Evolutionary conservation across 2,113 vertebrate species (phyloP), one percentile per base, ranked within the genome.

Genomic region (Xenopus borealis): DNA sequence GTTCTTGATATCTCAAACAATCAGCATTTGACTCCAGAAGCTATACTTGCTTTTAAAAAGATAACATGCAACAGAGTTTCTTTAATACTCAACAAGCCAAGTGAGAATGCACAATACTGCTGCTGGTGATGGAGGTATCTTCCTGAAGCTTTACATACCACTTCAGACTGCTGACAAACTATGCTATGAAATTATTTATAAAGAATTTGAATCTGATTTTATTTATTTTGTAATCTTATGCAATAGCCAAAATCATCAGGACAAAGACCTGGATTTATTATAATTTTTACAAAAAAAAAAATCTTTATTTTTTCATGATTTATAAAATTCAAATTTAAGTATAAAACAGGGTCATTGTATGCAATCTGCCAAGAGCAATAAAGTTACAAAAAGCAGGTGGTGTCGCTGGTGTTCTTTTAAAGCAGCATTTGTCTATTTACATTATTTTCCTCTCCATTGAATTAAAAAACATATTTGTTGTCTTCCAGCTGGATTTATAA

Each of bases 51-150:
- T 2, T 76, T 76, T 44, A 69, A 67, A 53, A 69, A 64, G 23
- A 70, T 76, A 1, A 76, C 74, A 6, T 76, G 58, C 2, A 76
- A 76, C 74, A 63, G 74, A 70, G 55, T 76, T 45, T 59, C 47
- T 23, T 30, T 76, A 27, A 70, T 76, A n/a, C 66, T 76, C 16
- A 53, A 76, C n/a, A 63, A 58, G 44, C 66, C 66, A 30, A 30
- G 50, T 13, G 74, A 69, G 45, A 76, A 66, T 45, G 58, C 55
- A 12, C 33, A 61, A 65, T 72, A 78, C 65, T 63, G 65, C 59
- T 79, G 71, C 50, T 78, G 50, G 59, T 69, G 16, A 69, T 16
- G 18, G 0, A 10, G 62, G 18, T 0, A 13, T 50, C 10, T 50
- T 12, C 47, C 11, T 12, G 3, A 50, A 4, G 4, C 5, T 7